These are phyloP conservation scores for Noturus placidus DNA, from an alignment of 2,113 vertebrate genomes.

Conservation along the genomic window DNA sequence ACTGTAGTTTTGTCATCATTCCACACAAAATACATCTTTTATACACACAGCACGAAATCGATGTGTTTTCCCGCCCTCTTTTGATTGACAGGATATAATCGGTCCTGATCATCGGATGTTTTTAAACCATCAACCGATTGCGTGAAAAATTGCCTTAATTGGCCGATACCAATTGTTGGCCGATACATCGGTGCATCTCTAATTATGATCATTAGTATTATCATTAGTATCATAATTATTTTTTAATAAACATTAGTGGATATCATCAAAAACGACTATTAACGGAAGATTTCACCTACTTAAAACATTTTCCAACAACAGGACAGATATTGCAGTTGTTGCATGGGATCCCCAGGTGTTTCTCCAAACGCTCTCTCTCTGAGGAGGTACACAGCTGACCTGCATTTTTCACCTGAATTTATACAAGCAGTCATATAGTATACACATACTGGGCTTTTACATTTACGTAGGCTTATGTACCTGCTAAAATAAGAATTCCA, in stretches of 20 bases:
- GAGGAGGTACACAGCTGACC: conserved; percentile 60
- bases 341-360: conserved; percentile 72
- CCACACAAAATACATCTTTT: too few relatives aligned
- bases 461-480: not conserved
- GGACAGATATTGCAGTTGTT: conserved; percentile 66
- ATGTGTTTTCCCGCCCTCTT: too few relatives aligned
- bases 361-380: conserved; percentile 69
- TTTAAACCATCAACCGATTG: too few relatives aligned
- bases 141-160: too few relatives aligned
- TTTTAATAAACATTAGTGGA: not conserved
- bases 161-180: too few relatives aligned
- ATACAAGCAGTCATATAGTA: not conserved
- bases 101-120: too few relatives aligned
- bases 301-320: conserved; percentile 67
- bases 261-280: not conserved
- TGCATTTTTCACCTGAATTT: conserved; percentile 65
- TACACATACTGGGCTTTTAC: not conserved
- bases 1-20: too few relatives aligned
- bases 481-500: not conserved
- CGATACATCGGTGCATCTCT: too few relatives aligned
- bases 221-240: not conserved
- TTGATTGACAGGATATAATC: too few relatives aligned
- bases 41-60: too few relatives aligned
- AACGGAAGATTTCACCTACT: conserved; percentile 61
- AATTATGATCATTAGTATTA: too few relatives aligned